Base-by-base conservation (phyloP, 2,888 invertebrate genomes). In the Eilema sororculum region DNA sequence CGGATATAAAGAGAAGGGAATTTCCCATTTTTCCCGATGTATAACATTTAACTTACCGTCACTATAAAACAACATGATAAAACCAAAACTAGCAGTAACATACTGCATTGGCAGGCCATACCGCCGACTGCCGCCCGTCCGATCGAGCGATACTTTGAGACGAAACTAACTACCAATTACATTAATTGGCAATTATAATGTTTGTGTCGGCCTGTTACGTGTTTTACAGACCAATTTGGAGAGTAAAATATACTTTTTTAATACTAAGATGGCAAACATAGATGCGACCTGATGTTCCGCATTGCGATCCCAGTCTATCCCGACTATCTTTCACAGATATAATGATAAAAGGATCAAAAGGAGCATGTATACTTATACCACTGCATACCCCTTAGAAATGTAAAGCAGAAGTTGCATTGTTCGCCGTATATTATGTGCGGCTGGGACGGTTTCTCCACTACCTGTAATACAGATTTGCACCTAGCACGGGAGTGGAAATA, bases 21-120 rank as follows among this genome's bases (percentile, higher is more conserved):
- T n/a, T n/a, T n/a, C n/a, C n/a, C n/a, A n/a, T n/a, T n/a, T n/a
- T n/a, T n/a, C n/a, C n/a, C n/a, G n/a, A n/a, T n/a, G n/a, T n/a
- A n/a, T n/a, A n/a, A n/a, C n/a, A n/a, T n/a, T n/a, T 30, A 80
- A 88, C 89, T 88, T 83, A 91, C 91, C 73, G 78, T 76, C 5
- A 78, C 74, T 71, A 75, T 81, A 72, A 81, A 77, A 65, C 79
- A 80, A 78, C 84, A 84, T 84, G 78, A 64, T 74, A 83, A 69
- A 73, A 76, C 72, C 46, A 80, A 56, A 37, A 69, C 41, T 5
- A 74, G 25, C 4, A 77, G 33, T 58, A 70, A 66, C 59, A 76
- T 69, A 67, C 64, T 64, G 69, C 72, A 68, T 46, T 64, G 58
- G 24, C 77, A 72, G 68, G 70, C 74, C 86, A 86, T 86, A 65